Conservation (phyloP, 2,113 vertebrate genomes). For the Perca schrenkii region DNA sequence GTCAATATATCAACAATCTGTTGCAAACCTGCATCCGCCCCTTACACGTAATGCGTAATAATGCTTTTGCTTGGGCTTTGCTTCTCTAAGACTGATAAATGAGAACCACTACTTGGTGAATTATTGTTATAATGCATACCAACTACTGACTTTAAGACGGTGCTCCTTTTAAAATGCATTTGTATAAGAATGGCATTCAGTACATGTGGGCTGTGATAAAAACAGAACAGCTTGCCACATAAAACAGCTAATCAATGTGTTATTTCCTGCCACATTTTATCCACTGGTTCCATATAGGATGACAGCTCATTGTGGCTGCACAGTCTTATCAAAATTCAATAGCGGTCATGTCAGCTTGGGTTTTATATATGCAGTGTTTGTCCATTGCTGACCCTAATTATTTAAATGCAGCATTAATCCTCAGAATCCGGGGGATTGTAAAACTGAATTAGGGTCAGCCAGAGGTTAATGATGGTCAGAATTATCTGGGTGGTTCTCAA, state of each 20-base stretch:
- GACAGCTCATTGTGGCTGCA: constrained; percentile 49
- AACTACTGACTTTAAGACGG: background rate
- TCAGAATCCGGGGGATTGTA: constrained; percentile 75
- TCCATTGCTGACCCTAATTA: constrained; percentile 81
- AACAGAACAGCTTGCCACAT: constrained; percentile 35
- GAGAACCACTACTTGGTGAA: background rate
- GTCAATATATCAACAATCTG: background rate
- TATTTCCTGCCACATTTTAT: constrained; percentile 44
- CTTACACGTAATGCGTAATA: background rate
- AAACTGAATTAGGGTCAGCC: constrained; percentile 76
- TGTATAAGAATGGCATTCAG: constrained; percentile 35
- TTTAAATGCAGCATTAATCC: constrained; percentile 84
- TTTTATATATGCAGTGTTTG: constrained; percentile 72
- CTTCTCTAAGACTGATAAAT: constrained; percentile 15
- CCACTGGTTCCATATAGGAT: constrained; percentile 43
- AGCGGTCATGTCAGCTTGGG: constrained; percentile 57
- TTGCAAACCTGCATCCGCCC: background rate
- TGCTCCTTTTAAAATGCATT: constrained; percentile 22
- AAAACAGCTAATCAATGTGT: constrained; percentile 39
- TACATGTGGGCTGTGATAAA: constrained; percentile 11
- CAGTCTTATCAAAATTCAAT: constrained; percentile 69
- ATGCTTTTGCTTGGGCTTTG: background rate
- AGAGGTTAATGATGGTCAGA: constrained; percentile 84
- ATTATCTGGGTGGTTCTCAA: constrained; percentile 71
- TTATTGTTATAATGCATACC: constrained; percentile 8